These are phyloP conservation scores for Syrista parreyssii DNA, from an alignment of 2,888 invertebrate genomes.

Conservation along the genomic window DNA sequence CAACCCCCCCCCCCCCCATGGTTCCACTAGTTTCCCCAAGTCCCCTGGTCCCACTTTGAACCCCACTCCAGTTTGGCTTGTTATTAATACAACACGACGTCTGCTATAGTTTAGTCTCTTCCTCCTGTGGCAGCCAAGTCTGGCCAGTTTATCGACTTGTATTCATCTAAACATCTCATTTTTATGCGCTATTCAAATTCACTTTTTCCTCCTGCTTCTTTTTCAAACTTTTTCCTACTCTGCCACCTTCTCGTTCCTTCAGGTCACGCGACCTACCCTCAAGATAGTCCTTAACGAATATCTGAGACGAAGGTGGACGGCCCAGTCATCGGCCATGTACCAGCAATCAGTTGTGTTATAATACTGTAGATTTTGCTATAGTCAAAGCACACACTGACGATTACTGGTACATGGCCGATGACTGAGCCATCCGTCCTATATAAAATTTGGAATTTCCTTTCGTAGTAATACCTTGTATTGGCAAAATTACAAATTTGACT, in stretches of 20 bases:
- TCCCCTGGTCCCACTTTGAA: neutral
- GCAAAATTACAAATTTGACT: too few species aligned
- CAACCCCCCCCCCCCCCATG: conserved; percentile 35
- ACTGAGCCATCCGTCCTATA: too few species aligned
- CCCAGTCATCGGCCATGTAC: too few species aligned
- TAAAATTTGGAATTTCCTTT: too few species aligned
- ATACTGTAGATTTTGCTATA: too few species aligned
- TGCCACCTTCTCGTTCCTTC: conserved; percentile 2
- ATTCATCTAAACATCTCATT: conserved; percentile 64
- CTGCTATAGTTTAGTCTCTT: neutral
- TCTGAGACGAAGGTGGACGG: too few species aligned
- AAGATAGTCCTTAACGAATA: neutral
- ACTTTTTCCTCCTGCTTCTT: conserved; percentile 26
- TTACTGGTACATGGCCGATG: too few species aligned
- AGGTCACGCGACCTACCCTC: conserved; percentile 17
- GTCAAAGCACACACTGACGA: too few species aligned
- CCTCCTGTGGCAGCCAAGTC: conserved; percentile 25
- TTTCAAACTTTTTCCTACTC: neutral
- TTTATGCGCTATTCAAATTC: conserved; percentile 63
- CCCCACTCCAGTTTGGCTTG: neutral
- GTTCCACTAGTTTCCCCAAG: conserved; percentile 23
- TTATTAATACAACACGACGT: neutral
- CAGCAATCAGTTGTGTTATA: too few species aligned
- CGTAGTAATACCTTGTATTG: too few species aligned
- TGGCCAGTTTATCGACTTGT: conserved; percentile 54